Percentiles rank a stretch among this genome's conserved stretches.
Conservation (phyloP, 2,888 invertebrate genomes). For the Prosapia bicincta region DNA sequence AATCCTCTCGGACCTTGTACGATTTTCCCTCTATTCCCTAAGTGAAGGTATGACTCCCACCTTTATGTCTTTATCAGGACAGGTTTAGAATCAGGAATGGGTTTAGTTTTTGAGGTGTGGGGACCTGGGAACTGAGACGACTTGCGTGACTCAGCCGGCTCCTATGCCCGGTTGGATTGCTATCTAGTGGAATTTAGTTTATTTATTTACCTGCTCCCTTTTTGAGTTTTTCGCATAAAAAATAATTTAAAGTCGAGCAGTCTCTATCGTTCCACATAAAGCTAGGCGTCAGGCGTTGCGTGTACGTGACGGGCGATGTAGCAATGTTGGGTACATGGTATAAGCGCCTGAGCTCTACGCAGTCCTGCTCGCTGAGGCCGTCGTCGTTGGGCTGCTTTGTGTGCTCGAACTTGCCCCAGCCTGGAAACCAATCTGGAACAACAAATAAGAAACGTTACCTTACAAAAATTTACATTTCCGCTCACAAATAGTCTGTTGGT, state of each 20-base stretch:
- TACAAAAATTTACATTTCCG: too few species aligned
- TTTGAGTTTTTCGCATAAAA: conserved; percentile 69
- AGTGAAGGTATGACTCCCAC: too few species aligned
- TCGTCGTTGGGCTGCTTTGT: conserved; percentile 74
- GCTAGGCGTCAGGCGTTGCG: conserved; percentile 48
- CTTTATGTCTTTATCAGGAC: too few species aligned
- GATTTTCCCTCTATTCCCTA: too few species aligned
- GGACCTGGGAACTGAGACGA: not conserved
- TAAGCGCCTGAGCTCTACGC: conserved; percentile 68
- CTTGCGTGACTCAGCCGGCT: not conserved
- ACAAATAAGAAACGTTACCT: too few species aligned
- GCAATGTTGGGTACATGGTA: conserved; percentile 53
- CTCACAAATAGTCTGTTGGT: too few species aligned
- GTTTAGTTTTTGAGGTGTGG: too few species aligned
- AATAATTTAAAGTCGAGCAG: conserved; percentile 68
- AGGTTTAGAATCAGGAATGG: too few species aligned
- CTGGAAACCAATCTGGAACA: conserved; percentile 86
- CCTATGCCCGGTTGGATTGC: not conserved
- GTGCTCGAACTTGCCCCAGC: conserved; percentile 64
- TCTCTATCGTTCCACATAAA: conserved; percentile 83
- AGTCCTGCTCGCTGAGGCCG: conserved; percentile 75
- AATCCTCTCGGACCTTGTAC: too few species aligned
- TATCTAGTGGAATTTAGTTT: not conserved
- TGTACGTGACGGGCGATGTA: conserved; percentile 29
- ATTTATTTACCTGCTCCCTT: conserved; percentile 40